phyloP scores from a whole-genome alignment of 2,113 vertebrate species.

The Lycaon pictus region DNA sequence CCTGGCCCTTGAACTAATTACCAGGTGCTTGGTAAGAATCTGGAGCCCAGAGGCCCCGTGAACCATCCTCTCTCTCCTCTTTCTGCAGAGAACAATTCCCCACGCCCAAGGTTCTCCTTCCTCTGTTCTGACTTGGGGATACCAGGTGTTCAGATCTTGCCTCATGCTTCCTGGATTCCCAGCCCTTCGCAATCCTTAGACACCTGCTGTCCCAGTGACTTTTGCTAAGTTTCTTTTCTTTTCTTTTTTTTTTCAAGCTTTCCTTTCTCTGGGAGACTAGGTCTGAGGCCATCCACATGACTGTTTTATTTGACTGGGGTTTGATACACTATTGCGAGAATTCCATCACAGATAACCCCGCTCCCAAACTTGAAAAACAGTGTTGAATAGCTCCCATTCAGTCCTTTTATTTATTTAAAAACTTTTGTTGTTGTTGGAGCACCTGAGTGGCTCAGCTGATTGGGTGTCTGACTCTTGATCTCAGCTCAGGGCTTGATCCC shows the following conservation, averaged over 20 bases:
- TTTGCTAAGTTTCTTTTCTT: background rate
- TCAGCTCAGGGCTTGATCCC: background rate
- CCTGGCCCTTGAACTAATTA: background rate
- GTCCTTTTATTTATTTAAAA: background rate
- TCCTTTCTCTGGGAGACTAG: background rate
- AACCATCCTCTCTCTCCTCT: background rate
- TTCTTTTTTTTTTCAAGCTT: background rate
- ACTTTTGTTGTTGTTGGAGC: background rate
- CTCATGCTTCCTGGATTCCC: background rate
- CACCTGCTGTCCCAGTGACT: background rate
- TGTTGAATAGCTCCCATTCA: background rate
- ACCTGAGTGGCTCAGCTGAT: background rate
- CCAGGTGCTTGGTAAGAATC: background rate
- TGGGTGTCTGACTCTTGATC: background rate
- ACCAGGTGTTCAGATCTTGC: background rate
- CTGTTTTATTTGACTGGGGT: background rate
- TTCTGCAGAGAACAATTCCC: background rate
- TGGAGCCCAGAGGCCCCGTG: background rate
- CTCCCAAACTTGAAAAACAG: background rate
- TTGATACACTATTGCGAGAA: background rate
- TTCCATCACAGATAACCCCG: background rate
- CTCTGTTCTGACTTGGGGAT: background rate
- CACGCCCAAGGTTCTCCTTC: background rate
- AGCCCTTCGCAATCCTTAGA: background rate
- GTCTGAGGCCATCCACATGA: background rate